phyloP scores from a whole-genome alignment of 2,888 invertebrate species.

The Dioctria linearis region DNA sequence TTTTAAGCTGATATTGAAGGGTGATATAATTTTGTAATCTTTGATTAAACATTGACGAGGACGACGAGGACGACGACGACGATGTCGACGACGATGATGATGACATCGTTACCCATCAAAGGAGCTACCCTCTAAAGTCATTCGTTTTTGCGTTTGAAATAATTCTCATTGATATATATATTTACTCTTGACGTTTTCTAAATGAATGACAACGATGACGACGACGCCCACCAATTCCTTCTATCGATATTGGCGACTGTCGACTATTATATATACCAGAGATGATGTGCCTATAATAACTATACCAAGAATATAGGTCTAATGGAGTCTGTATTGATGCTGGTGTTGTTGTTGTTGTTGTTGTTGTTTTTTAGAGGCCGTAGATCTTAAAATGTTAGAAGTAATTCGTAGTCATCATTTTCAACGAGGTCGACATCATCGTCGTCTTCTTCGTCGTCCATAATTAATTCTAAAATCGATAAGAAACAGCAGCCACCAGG shows the following conservation, averaged over 20 bases:
- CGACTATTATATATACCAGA: no score
- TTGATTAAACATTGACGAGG: slow-evolving; percentile 58
- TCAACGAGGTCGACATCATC: slow-evolving; percentile 24
- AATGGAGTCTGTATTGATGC: not conserved
- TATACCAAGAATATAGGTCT: no score
- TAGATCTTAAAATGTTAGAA: slow-evolving; percentile 19
- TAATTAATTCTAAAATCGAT: slow-evolving; percentile 58
- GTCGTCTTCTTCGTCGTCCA: slow-evolving; percentile 41
- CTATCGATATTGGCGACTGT: no score
- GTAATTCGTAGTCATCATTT: slow-evolving; percentile 22
- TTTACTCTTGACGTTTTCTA: no score
- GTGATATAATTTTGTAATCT: slow-evolving; percentile 59
- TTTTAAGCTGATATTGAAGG: slow-evolving; percentile 45
- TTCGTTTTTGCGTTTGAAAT: not conserved
- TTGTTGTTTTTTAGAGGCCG: not conserved
- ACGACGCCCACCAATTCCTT: no score
- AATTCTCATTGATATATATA: no score
- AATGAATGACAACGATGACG: no score
- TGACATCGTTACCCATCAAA: not conserved
- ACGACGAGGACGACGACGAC: not conserved
- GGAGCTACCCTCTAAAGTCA: not conserved
- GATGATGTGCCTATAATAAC: no score
- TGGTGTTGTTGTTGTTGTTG: not conserved
- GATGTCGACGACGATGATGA: not conserved
- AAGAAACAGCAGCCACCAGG: slow-evolving; percentile 13